Base-by-base conservation (phyloP, 2,888 invertebrate genomes). In the Hylaea fasciaria region DNA sequence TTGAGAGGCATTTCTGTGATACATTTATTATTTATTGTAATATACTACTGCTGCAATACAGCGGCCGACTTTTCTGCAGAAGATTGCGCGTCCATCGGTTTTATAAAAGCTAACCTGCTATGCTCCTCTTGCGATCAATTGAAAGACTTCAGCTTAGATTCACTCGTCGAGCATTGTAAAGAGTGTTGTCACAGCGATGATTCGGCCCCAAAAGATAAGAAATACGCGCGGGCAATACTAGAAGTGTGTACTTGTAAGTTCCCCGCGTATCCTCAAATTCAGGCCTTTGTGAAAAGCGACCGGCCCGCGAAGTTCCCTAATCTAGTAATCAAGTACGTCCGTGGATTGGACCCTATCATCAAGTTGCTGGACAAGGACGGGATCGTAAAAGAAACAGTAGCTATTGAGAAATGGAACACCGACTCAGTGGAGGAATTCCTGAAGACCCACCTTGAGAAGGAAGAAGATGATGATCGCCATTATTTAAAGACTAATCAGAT, bases 231-330 rank as follows among this genome's bases (percentile, higher is more conserved):
- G 82, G 99, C 98, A 0, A 94, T 97, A 60, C 92, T 99, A 43
- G 98, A 98, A 93, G 98, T 99, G 7, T 99, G 99, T 83, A 98
- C 98, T 51, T 99, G 99, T 89, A 99, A 99, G 93, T 98, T 99
- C 93, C 98, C 98, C 61, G 96, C 98, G 8, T 99, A 98, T 94
- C 99, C 99, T 41, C 99, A 99, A 93, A 98, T 99, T 75, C 97
- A 98, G 93, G 99, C 99, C 14, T 99, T 99, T 83, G 96, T 99
- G 51, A 98, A 98, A 85, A 97, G 98, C 85, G 97, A 98, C 69
- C 93, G 96, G 73, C 97, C 98, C 8, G 94, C 95, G 2, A 96
- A 97, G 85, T 98, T 98, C 82, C 96, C 97, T 35, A 98, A 98
- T 84, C 93, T 99, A 57, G 95, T 96, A 84, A 96, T 99, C 47